Evolutionary conservation across 1,140 invertebrate genomes (phyloP).

Genomic region (Pteromalus puparum): DNA sequence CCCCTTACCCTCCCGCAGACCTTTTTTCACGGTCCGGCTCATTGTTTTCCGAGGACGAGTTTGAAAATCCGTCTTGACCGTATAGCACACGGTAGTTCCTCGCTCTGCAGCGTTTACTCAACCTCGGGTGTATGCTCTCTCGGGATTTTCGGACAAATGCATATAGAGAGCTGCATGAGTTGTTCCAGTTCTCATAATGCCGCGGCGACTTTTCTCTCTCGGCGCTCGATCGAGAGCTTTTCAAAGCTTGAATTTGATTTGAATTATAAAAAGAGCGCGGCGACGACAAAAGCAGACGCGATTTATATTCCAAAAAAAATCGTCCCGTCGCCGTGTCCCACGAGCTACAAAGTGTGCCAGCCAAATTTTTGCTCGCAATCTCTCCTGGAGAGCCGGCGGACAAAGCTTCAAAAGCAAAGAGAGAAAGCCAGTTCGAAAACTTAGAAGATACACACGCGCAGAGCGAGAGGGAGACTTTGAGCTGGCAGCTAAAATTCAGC

Average conservation of each 20-base stretch:
- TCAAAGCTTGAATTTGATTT: no score
- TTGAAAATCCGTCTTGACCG: background rate
- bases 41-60: conserved; percentile 23
- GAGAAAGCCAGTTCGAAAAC: background rate
- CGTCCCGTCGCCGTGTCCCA: no score
- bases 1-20: background rate
- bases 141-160: background rate
- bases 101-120: background rate
- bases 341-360: background rate
- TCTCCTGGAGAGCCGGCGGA: background rate
- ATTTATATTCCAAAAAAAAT: no score
- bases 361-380: background rate
- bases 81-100: background rate
- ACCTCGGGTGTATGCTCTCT: background rate
- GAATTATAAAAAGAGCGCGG: no score
- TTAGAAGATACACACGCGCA: conserved; percentile 5
- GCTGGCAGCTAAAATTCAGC: conserved; percentile 1
- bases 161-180: background rate
- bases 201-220: background rate
- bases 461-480: background rate
- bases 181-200: background rate
- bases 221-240: no score
- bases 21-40: no score
- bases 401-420: conserved; percentile 20
- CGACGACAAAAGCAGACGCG: no score